phyloP scores from a whole-genome alignment of 1,140 invertebrate genomes.

The Ganaspis sp. region DNA sequence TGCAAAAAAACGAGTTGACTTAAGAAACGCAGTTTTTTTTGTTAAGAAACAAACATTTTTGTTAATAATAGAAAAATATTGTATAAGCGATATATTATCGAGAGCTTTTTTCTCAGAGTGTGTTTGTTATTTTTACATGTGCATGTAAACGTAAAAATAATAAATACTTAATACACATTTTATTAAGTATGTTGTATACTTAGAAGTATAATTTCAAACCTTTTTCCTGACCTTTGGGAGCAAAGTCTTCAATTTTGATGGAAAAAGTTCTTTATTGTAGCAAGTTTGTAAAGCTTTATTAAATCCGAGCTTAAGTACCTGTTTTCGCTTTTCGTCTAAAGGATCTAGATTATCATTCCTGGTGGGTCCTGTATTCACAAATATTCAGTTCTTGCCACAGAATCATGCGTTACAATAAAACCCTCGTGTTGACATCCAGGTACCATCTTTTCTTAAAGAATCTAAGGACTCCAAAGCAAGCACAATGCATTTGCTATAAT shows the following conservation, averaged over 20 bases:
- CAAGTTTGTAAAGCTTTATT: constrained; percentile 17
- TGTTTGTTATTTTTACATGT: too few relatives aligned
- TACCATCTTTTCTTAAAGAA: constrained; percentile 6
- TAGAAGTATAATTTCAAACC: not conserved
- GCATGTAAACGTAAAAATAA: too few relatives aligned
- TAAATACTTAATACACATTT: not conserved
- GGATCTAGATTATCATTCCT: constrained; percentile 15
- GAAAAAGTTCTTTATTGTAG: not conserved
- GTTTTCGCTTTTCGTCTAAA: constrained; percentile 14
- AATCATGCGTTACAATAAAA: constrained; percentile 30
- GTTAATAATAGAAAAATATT: too few relatives aligned
- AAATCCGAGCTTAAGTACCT: constrained; percentile 26
- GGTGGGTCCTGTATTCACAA: not conserved
- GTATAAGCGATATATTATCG: too few relatives aligned
- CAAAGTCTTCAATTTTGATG: not conserved
- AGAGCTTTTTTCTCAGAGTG: too few relatives aligned
- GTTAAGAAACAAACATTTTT: too few relatives aligned
- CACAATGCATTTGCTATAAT: constrained; percentile 13
- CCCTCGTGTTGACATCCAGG: constrained; percentile 27
- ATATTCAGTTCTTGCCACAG: constrained; percentile 20
- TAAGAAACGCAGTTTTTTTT: too few relatives aligned
- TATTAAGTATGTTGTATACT: not conserved
- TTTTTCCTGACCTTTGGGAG: not conserved
- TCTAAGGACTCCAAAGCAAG: not conserved
- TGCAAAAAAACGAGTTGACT: too few relatives aligned